phyloP scores from a whole-genome alignment of 2,888 invertebrate species.

The Phengaris alcon region DNA sequence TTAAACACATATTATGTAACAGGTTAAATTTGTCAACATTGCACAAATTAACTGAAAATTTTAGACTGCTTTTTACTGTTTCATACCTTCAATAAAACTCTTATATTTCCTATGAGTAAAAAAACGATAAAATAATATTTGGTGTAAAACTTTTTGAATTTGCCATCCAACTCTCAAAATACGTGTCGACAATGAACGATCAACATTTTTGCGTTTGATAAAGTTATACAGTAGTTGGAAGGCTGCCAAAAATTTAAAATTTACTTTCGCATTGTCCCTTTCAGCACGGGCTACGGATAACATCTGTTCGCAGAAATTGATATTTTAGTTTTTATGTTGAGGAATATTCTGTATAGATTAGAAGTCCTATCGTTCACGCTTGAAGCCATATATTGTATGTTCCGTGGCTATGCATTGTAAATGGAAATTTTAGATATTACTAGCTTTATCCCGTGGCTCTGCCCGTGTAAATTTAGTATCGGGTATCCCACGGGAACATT shows the following conservation, averaged over 20 bases:
- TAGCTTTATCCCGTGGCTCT: too few species aligned
- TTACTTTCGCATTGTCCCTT: slow-evolving; percentile 26
- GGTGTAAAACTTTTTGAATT: background rate
- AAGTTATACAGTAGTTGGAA: slow-evolving; percentile 23
- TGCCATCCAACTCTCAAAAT: background rate
- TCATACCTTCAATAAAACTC: background rate
- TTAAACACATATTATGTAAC: too few species aligned
- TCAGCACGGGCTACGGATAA: slow-evolving; percentile 15
- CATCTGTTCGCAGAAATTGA: slow-evolving; percentile 22
- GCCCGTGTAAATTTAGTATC: too few species aligned
- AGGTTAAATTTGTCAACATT: background rate
- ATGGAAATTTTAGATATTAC: background rate
- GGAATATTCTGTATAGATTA: background rate
- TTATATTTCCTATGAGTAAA: background rate
- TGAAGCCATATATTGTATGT: background rate
- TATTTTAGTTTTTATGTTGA: slow-evolving; percentile 10
- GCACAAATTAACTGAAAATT: background rate
- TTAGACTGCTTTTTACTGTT: background rate
- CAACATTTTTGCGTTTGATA: slow-evolving; percentile 19
- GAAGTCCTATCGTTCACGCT: background rate
- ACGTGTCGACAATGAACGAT: slow-evolving; percentile 22
- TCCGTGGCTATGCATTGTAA: background rate
- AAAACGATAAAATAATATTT: background rate
- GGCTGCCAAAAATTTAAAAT: slow-evolving; percentile 16
- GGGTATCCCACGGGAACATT: too few species aligned